Conservation (phyloP, 2,797 vertebrate genomes). For the Pipistrellus pipistrellus region DNA sequence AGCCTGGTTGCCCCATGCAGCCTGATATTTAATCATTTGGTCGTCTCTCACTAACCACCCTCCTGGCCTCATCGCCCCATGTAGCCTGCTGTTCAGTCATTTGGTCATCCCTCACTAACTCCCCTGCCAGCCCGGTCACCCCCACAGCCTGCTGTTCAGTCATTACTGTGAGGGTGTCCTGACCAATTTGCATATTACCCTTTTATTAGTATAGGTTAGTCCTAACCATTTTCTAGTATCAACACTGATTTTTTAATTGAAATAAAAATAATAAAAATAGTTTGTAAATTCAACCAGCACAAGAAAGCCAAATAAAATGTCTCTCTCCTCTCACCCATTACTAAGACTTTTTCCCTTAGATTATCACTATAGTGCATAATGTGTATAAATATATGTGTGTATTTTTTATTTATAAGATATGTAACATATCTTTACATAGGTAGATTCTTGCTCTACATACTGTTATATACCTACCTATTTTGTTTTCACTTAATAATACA, state of each 20-base stretch:
- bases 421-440: neutral
- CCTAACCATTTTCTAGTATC: neutral
- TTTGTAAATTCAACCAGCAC: constrained; percentile 13
- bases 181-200: too few relatives aligned
- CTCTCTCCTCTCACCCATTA: neutral
- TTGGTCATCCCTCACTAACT: too few relatives aligned
- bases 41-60: too few relatives aligned
- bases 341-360: neutral
- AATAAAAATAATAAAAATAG: constrained; percentile 48
- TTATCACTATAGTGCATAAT: neutral
- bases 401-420: too few relatives aligned
- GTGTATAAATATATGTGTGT: neutral
- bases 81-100: too few relatives aligned
- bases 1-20: too few relatives aligned
- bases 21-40: too few relatives aligned
- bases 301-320: constrained; percentile 11
- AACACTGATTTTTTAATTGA: constrained; percentile 52
- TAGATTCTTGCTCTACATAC: neutral
- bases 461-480: neutral
- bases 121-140: too few relatives aligned
- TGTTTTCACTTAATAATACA: neutral
- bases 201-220: neutral
- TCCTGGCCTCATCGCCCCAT: too few relatives aligned
- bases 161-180: too few relatives aligned
- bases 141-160: too few relatives aligned